Conservation (phyloP, 2,113 vertebrate genomes). For the Apodemus speciosus region DNA sequence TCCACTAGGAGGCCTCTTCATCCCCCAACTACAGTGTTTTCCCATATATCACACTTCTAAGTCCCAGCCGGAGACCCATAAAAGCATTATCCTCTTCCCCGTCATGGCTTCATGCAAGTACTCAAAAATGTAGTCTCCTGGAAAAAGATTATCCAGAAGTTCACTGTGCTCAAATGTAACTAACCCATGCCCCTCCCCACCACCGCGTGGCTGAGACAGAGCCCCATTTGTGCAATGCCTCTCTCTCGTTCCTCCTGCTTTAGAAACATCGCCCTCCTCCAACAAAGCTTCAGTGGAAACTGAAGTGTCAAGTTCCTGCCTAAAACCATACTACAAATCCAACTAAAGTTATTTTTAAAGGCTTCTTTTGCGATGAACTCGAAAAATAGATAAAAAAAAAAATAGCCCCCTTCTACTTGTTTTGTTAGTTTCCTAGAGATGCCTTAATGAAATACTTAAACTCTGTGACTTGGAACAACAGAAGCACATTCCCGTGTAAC, state of each 20-base stretch:
- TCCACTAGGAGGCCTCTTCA: constrained; percentile 41
- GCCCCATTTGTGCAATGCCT: constrained; percentile 58
- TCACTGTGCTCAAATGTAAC: constrained; percentile 55
- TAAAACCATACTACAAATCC: constrained; percentile 15
- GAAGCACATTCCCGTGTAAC: neutral
- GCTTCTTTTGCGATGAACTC: constrained; percentile 53
- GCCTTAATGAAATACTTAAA: neutral
- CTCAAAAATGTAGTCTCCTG: constrained; percentile 68
- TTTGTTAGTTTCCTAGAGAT: neutral
- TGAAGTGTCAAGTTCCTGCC: constrained; percentile 67
- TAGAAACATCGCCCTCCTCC: constrained; percentile 55
- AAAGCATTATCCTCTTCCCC: constrained; percentile 68
- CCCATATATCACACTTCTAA: constrained; percentile 46
- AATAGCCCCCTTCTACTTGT: neutral
- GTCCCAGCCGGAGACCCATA: constrained; percentile 56
- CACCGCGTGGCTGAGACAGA: constrained; percentile 55
- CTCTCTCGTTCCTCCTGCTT: constrained; percentile 60
- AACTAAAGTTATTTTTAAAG: constrained; percentile 39
- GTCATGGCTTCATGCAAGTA: constrained; percentile 68
- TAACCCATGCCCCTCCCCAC: constrained; percentile 49
- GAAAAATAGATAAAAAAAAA: neutral
- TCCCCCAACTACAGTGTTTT: constrained; percentile 52
- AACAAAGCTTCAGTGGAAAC: constrained; percentile 68
- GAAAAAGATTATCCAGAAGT: constrained; percentile 72
- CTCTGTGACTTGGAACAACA: constrained; percentile 3